phyloP scores from a whole-genome alignment of 2,888 invertebrate genomes.

The Drosophila borealis region DNA sequence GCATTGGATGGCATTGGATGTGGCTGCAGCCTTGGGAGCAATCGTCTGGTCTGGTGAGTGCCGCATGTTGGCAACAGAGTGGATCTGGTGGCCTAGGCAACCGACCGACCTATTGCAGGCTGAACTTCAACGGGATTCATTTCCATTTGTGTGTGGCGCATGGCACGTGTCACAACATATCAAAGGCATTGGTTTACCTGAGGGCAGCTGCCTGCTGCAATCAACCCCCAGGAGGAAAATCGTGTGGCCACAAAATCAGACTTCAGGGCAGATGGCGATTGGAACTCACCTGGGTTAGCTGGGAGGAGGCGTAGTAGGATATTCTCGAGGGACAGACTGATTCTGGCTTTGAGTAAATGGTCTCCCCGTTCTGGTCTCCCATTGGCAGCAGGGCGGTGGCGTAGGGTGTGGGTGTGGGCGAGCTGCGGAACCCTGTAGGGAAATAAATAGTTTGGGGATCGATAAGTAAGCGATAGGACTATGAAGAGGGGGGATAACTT shows the following conservation, averaged over 20 bases:
- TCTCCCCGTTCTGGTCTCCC: slow-evolving; percentile 82
- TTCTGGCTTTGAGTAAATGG: slow-evolving; percentile 70
- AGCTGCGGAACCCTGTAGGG: slow-evolving; percentile 82
- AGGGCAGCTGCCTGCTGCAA: slow-evolving; percentile 35
- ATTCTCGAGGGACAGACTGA: slow-evolving; percentile 88
- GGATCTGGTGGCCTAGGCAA: slow-evolving; percentile 51
- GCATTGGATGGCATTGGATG: slow-evolving; percentile 1
- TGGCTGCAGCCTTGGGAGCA: slow-evolving; percentile 53
- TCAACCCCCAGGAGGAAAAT: slow-evolving; percentile 48
- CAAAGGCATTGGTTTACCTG: slow-evolving; percentile 73
- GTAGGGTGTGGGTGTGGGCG: slow-evolving; percentile 89
- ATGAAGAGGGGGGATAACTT: slow-evolving; percentile 52
- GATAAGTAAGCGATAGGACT: slow-evolving; percentile 14
- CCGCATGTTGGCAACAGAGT: slow-evolving; percentile 56
- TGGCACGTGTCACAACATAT: slow-evolving; percentile 73
- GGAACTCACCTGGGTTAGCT: slow-evolving; percentile 88
- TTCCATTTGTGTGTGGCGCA: slow-evolving; percentile 53
- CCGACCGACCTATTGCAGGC: slow-evolving; percentile 15
- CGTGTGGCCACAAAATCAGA: slow-evolving; percentile 31
- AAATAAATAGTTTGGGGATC: slow-evolving; percentile 19
- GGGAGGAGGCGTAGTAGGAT: slow-evolving; percentile 92
- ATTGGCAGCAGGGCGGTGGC: slow-evolving; percentile 88
- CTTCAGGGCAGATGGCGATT: not conserved
- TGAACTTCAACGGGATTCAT: slow-evolving; percentile 58
- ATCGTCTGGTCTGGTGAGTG: slow-evolving; percentile 54